Base-by-base conservation (phyloP, 2,113 vertebrate genomes). In the Thunnus maccoyii region DNA sequence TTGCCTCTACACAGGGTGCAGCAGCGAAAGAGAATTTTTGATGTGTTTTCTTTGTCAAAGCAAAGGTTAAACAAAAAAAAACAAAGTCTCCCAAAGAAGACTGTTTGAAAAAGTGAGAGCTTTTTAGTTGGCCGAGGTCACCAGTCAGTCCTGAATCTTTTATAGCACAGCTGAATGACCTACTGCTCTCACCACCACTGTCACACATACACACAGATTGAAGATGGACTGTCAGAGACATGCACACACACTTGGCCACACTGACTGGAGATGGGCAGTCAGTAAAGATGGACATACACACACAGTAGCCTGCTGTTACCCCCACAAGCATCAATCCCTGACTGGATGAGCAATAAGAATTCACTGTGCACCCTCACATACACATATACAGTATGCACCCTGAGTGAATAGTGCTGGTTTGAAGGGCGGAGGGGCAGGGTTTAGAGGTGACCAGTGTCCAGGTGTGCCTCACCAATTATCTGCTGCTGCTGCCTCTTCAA, bases 381-480 rank as follows among this genome's bases (percentile, higher is more conserved):
- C 51, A 83, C 75, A 60, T 47, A 83, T 14, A 74, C 61, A 51
- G 69, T 52, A 27, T 54, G 65, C 66, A 71, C 56, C 60, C 60
- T 15, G 60, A 84, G 81, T 80, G 89, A 85, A 88, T 78, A 76
- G 72, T 69, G 77, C 66, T 82, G 86, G 84, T 93, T 87, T 91
- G 88, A 91, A 90, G 89, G 90, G 76, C 83, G 66, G 72, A 64
- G 84, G 82, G 72, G 63, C 77, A 80, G 82, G 78, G 93, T 90
- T 87, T 73, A 89, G 84, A 88, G 89, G 92, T 92, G 88, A 91
- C 76, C 78, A 74, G 85, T 83, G 71, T 91, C 92, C 92, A 94
- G 90, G 92, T 94, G 93, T 84, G 92, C 72, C 61, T 85, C 86
- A 83, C 92, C 90, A 94, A 93, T 93, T 92, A 93, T 93, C 80